Percentiles rank a stretch among this genome's conserved stretches.
These are phyloP conservation scores for Chrysomela aeneicollis DNA, from an alignment of 2,888 invertebrate genomes.

Conservation along the genomic window DNA sequence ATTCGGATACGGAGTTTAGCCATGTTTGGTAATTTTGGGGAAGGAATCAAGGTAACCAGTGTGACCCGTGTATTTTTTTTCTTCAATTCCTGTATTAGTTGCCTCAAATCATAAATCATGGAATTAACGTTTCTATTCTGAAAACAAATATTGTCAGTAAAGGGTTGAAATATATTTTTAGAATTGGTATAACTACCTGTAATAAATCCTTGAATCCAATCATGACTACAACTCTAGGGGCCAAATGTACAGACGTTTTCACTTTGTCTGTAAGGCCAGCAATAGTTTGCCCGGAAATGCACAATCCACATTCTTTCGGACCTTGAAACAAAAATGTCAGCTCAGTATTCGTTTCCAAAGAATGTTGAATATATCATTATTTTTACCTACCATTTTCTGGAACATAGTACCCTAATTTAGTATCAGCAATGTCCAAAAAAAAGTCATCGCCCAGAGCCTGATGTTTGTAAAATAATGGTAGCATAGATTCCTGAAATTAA, in stretches of 20 bases:
- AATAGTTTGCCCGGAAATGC: constrained; percentile 47
- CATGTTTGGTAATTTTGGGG: constrained; percentile 46
- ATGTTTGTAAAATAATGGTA: constrained; percentile 51
- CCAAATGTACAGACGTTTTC: constrained; percentile 41
- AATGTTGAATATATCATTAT: not conserved
- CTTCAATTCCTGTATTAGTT: constrained; percentile 46
- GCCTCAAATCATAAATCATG: constrained; percentile 49
- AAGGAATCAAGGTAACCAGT: constrained; percentile 48
- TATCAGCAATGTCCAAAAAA: constrained; percentile 52
- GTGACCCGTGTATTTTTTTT: constrained; percentile 47
- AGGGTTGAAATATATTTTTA: not conserved
- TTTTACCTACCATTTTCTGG: constrained; percentile 43
- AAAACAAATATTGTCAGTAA: constrained; percentile 18
- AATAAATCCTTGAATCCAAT: constrained; percentile 50
- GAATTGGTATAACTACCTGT: constrained; percentile 31
- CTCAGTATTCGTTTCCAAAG: not conserved
- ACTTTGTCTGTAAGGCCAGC: constrained; percentile 46
- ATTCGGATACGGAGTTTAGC: constrained; percentile 40
- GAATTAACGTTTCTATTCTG: constrained; percentile 46
- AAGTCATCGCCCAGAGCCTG: constrained; percentile 53
- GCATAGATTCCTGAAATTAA: constrained; percentile 49
- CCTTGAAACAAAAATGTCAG: constrained; percentile 34
- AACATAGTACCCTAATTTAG: constrained; percentile 51
- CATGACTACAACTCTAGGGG: constrained; percentile 51
- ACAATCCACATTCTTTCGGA: constrained; percentile 48